These are phyloP conservation scores for Notolabrus celidotus DNA, from an alignment of 2,797 vertebrate species.

Conservation along the genomic window DNA sequence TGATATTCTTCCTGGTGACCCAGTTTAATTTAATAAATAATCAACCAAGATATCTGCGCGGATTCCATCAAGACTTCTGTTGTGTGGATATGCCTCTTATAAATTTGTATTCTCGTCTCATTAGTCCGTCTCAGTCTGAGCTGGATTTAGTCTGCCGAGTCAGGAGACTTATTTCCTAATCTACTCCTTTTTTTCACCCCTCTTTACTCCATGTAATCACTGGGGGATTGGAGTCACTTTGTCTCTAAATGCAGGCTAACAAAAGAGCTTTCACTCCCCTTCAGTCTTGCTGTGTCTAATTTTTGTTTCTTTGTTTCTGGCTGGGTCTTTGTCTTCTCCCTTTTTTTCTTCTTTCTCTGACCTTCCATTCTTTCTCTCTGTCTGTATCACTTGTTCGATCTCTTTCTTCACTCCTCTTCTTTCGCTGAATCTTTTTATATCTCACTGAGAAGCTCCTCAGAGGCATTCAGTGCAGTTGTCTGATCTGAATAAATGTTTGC, in stretches of 20 bases:
- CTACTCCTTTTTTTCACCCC: constrained; percentile 1
- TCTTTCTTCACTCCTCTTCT: constrained; percentile 36
- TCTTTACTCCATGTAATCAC: constrained; percentile 34
- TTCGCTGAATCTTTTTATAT: constrained; percentile 65
- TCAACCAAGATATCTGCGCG: constrained; percentile 13
- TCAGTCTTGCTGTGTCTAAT: constrained; percentile 18
- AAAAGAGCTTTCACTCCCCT: constrained; percentile 33
- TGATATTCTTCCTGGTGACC: constrained; percentile 21
- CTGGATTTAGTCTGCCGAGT: constrained; percentile 25
- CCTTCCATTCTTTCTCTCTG: constrained; percentile 32
- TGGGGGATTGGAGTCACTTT: constrained; percentile 41
- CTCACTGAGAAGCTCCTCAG: constrained; percentile 62
- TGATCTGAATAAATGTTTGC: constrained; percentile 84
- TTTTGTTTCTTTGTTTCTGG: constrained; percentile 29
- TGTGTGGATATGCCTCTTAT: constrained; percentile 32
- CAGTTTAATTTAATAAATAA: constrained; percentile 46
- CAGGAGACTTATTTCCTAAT: constrained; percentile 11
- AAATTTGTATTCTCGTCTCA: constrained; percentile 43
- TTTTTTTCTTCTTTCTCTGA: constrained; percentile 15
- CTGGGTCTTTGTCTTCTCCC: constrained; percentile 9
- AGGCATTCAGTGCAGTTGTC: constrained; percentile 62
- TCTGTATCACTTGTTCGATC: constrained; percentile 29
- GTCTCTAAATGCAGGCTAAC: constrained; percentile 43
- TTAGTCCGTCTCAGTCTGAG: constrained; percentile 14
- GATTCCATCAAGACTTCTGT: constrained; percentile 9